Evolutionary conservation across 1,140 invertebrate genomes (phyloP).

Genomic region (Diplogasteroides magnus): DNA sequence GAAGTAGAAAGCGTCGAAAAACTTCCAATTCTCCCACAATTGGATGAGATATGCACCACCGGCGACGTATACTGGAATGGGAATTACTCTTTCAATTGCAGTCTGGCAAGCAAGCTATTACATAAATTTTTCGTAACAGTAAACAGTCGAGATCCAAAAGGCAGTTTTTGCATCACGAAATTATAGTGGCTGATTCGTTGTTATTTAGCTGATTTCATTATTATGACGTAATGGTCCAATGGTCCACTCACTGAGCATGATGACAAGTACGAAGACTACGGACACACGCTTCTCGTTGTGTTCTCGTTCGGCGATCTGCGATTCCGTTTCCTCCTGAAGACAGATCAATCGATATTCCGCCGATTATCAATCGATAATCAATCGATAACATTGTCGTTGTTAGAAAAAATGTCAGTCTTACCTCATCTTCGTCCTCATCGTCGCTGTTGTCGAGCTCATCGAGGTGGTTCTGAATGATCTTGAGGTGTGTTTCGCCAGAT

Average conservation of each 20-base stretch:
- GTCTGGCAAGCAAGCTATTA: background rate
- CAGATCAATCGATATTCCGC: too few relatives aligned
- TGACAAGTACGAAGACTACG: slow-evolving; percentile 53
- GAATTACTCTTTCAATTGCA: background rate
- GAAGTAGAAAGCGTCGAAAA: slow-evolving; percentile 55
- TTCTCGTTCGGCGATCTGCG: slow-evolving; percentile 11
- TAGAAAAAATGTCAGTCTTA: slow-evolving; percentile 11
- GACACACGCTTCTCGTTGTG: slow-evolving; percentile 50
- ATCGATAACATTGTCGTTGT: slow-evolving; percentile 14
- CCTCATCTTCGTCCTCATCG: slow-evolving; percentile 39
- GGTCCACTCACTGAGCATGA: slow-evolving; percentile 44
- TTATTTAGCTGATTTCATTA: too few relatives aligned
- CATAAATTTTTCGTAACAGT: too few relatives aligned
- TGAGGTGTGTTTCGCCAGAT: too few relatives aligned
- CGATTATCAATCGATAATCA: slow-evolving; percentile 4
- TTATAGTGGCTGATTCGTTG: too few relatives aligned
- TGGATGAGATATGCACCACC: slow-evolving; percentile 55
- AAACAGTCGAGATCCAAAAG: too few relatives aligned
- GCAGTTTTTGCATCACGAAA: too few relatives aligned
- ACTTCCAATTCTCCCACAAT: slow-evolving; percentile 53
- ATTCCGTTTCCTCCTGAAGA: slow-evolving; percentile 32
- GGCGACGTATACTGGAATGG: slow-evolving; percentile 48
- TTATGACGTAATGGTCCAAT: too few relatives aligned
- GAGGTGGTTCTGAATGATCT: slow-evolving; percentile 42
- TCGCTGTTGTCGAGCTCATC: slow-evolving; percentile 17